Evolutionary conservation across 2,797 vertebrate species (phyloP).

Genomic region (Spatula versicolor): DNA sequence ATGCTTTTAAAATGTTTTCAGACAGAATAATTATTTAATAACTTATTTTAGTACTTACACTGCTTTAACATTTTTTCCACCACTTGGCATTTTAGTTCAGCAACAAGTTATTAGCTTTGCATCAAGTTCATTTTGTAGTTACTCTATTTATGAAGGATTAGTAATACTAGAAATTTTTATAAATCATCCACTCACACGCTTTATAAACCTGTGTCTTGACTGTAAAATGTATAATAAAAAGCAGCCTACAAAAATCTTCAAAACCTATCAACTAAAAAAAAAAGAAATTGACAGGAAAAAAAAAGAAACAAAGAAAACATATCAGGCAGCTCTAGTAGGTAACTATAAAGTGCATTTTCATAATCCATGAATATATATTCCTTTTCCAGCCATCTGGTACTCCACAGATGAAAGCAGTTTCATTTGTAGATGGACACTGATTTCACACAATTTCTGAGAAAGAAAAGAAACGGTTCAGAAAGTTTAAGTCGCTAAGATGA

Average conservation of each 20-base stretch:
- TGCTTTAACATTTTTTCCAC: background rate
- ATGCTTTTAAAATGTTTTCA: background rate
- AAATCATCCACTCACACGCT: background rate
- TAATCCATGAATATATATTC: background rate
- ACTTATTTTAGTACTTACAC: background rate
- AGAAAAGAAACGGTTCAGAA: background rate
- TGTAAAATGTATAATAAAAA: background rate
- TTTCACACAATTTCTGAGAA: background rate
- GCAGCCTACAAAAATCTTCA: background rate
- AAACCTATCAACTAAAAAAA: background rate
- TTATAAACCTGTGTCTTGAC: background rate
- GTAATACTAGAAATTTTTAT: background rate
- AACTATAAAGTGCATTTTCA: background rate
- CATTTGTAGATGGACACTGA: background rate
- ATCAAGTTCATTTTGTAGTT: background rate
- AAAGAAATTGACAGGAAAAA: accelerated
- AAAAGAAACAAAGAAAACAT: background rate
- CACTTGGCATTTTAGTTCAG: background rate
- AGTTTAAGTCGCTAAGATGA: background rate
- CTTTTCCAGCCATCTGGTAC: background rate
- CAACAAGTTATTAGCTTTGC: background rate
- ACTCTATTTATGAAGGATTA: background rate
- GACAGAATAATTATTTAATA: background rate
- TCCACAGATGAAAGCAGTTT: background rate
- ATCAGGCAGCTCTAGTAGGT: background rate